Percentiles rank a stretch among this genome's conserved stretches.
Conservation (phyloP, 2,888 invertebrate species). For the Parnassius mnemosyne region DNA sequence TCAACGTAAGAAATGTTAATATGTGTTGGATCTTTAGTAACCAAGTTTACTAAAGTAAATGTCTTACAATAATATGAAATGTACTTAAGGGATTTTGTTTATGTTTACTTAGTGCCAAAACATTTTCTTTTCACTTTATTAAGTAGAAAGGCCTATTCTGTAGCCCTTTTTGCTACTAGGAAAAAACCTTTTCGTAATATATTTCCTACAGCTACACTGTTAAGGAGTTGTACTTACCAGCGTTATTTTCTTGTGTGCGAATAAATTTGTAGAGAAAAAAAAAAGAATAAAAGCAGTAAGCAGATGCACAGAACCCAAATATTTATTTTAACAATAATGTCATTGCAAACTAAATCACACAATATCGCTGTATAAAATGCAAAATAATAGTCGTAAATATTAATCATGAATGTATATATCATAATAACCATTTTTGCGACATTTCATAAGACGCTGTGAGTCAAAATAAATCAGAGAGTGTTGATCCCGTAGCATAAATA, state of each 20-base stretch:
- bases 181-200: slow-evolving; percentile 21
- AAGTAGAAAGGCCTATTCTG: slow-evolving; percentile 10
- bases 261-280: slow-evolving; percentile 26
- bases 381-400: no score
- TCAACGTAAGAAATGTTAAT: slow-evolving; percentile 7
- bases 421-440: no score
- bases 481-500: slow-evolving; percentile 63
- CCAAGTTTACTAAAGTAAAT: background rate
- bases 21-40: slow-evolving; percentile 1
- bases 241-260: slow-evolving; percentile 33
- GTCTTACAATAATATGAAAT: background rate
- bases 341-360: no score
- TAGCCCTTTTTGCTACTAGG: slow-evolving; percentile 6
- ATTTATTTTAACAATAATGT: no score
- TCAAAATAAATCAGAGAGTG: slow-evolving; percentile 49
- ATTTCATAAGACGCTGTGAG: no score
- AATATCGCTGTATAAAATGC: no score
- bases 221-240: background rate
- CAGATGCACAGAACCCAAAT: no score
- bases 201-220: slow-evolving; percentile 23
- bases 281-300: no score
- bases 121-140: slow-evolving; percentile 27
- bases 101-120: slow-evolving; percentile 35
- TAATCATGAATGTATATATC: no score
- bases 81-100: background rate